Percentiles rank a stretch among this genome's conserved stretches.
Evolutionary conservation across 2,113 vertebrate genomes (phyloP).

Genomic region (Sinocyclocheilus grahami): DNA sequence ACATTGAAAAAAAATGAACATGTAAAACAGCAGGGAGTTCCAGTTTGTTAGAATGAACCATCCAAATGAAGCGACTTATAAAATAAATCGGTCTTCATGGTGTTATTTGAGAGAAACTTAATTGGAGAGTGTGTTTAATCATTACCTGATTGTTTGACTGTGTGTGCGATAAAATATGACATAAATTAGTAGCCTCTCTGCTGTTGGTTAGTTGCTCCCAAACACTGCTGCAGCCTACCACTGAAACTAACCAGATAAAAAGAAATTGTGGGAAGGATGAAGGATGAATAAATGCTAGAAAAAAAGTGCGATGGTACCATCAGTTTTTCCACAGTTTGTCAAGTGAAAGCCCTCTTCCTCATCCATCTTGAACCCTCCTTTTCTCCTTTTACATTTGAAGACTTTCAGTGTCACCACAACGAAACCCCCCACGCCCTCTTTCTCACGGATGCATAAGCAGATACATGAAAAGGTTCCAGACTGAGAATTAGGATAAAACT

Average conservation of each 20-base stretch:
- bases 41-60: neutral
- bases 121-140: neutral
- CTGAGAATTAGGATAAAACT: constrained; percentile 52
- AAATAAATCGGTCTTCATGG: neutral
- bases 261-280: neutral
- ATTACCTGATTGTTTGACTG: neutral
- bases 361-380: constrained; percentile 41
- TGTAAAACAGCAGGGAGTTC: neutral
- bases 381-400: constrained; percentile 38
- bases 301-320: constrained; percentile 42
- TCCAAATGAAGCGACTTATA: neutral
- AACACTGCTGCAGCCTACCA: constrained; percentile 31
- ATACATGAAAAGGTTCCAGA: neutral
- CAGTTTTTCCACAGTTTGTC: constrained; percentile 41
- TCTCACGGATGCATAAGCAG: neutral
- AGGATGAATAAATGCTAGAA: constrained; percentile 41
- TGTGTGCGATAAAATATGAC: neutral
- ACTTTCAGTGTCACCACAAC: constrained; percentile 11
- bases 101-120: neutral
- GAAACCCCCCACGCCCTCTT: neutral
- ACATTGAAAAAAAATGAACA: neutral
- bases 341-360: constrained; percentile 43
- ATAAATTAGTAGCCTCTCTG: constrained; percentile 16
- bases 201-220: neutral
- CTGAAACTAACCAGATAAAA: constrained; percentile 54